Evolutionary conservation across 2,113 vertebrate genomes (phyloP), one percentile per base, ranked within the genome.

Genomic region (Microcebus ravelobensis): DNA sequence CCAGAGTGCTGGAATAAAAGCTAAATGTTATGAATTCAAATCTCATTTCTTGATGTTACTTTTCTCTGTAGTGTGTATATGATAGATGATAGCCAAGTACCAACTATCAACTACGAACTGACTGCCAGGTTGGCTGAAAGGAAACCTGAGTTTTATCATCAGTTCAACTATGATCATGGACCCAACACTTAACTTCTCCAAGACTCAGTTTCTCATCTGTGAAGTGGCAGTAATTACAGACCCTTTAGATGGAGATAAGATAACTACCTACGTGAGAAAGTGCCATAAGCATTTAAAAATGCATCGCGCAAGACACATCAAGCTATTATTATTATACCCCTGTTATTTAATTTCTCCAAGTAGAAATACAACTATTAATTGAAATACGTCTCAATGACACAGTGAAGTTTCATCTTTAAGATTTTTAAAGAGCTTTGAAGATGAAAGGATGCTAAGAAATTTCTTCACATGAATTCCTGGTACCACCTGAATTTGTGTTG

Each of bases 201-300:
- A 52, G 77, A 85, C 86, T 87, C 5, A 59, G 73, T 92, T 97
- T 94, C 83, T 52, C 83, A n/a, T 18, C 90, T 96, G 85, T 85
- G 91, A 97, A 97, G 81, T 1, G 13, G 73, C 61, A 39, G 57
- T 88, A 91, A 97, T 98, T 94, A 95, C 52, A 94, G 77, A 73
- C 48, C 67, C 77, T 86, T 45, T 31, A 67, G 55, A 57, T 42
- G 85, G 82, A 73, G 9, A 42, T 23, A 50, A 91, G 88, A 76
- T 96, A 94, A 91, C 70, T 80, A 45, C 45, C 48, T 48, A 14
- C 2, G 1, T 96, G 94, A 95, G 96, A 95, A 97, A 96, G 74
- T 84, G 59, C 83, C 50, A 0, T 29, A 50, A 96, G 82, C 86
- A 14, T 57, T 95, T 85, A 70, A 29, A 92, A 81, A 89, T 87